Evolutionary conservation across 2,888 invertebrate species (phyloP), one percentile per base, ranked within the genome.

Genomic region (Acrobasis consociella): DNA sequence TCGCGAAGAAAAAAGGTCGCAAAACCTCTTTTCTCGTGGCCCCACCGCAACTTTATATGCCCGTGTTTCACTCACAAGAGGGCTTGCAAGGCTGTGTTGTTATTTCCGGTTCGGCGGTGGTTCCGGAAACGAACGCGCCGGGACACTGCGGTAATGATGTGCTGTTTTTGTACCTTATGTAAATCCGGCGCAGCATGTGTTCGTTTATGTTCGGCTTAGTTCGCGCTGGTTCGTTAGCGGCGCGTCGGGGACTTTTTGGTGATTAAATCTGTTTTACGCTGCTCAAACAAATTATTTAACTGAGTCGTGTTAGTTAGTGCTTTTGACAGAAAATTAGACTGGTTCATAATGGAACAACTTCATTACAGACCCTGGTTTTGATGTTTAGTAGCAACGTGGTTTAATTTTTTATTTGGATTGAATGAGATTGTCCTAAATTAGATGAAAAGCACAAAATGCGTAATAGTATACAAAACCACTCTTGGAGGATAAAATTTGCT

Each of bases 21-120:
- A 51, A 11, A 52, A 52, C 13, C 58, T 5, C 58, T 7, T 49
- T 3, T 61, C 73, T 75, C 58, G 65, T 81, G 77, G 83, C 87
- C 76, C 76, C 46, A 78, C 78, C 75, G 67, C 78, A 81, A 73
- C 75, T 76, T 74, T 80, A 79, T 79, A 79, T 81, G 79, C 77
- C 75, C 75, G 78, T 80, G 82, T 84, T 82, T 84, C 80, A 80
- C 81, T 80, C 85, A 81, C 82, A 85, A 84, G 81, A 42, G 83
- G 84, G 81, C 83, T 82, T 79, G 85, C 82, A 82, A 89, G 86
- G 81, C 80, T 80, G 68, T 76, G 82, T 82, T 80, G 83, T 81
- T 86, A 88, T 87, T 87, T 87, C 87, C 88, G 86, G 82, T 81
- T 81, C 85, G 83, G 78, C 76, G 84, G 76, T 73, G 76, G 80